Base-by-base conservation (phyloP, 2,113 vertebrate species). In the Cryptomyrus ogoouensis region DNA sequence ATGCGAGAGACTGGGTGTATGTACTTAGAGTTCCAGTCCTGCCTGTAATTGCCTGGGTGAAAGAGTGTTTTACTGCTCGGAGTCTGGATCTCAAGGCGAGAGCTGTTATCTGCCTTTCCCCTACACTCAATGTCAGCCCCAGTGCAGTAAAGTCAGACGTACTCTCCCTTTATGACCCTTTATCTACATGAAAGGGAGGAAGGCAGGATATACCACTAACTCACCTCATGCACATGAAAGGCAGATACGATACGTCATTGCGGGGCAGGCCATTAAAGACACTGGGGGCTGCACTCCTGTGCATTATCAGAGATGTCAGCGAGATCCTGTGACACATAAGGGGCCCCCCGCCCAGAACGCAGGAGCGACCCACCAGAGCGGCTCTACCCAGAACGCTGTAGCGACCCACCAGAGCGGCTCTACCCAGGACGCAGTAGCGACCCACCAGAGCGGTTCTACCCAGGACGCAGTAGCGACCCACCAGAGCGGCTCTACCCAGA, bases 71-170 rank as follows among this genome's bases (percentile, higher is more conserved):
- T 95, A 96, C 95, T 95, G 95, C 96, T 94, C 92, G 92, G 94
- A 90, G 94, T 96, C 96, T 96, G 95, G 96, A 95, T 96, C 94
- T 96, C 96, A 97, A 96, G 95, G 93, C 94, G 96, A 95, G 95
- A 93, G 96, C 94, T 94, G 95, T 96, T 95, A 95, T 96, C 94
- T 96, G 93, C 94, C 94, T 94, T 91, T 5, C 35, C 49, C 58
- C 92, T 95, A 90, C 93, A 93, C 89, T 89, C 89, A 93, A 94
- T 93, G 95, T 94, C 0, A 62, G 94, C 93, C 94, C 93, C 93
- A 94, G 95, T 93, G 95, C 74, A 47, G 46, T 88, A 88, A 91
- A 89, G 86, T 50, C 39, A 85, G 44, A 66, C 53, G n/a, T 58
- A 9, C 47, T 88, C 70, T 50, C 87, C 15, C 39, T 89, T 91